Evolutionary conservation across 1,140 invertebrate genomes (phyloP).

Genomic region (Neodiprion fabricii): DNA sequence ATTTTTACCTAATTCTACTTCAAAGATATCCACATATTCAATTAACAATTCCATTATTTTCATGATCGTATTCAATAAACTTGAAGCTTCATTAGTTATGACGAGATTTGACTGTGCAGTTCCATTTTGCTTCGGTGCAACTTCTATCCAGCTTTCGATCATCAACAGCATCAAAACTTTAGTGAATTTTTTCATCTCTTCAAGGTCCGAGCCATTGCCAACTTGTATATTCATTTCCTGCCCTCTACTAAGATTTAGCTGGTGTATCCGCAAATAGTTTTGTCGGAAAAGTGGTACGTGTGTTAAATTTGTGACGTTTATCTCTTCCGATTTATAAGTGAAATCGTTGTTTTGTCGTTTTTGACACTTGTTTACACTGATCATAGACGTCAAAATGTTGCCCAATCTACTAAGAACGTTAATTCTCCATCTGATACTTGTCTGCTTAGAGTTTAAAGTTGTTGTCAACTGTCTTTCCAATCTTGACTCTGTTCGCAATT

Average conservation of each 20-base stretch:
- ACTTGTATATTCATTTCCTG: constrained; percentile 14
- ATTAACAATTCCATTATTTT: constrained; percentile 65
- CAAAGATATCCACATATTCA: constrained; percentile 59
- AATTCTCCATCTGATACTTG: constrained; percentile 76
- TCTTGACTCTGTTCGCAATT: constrained; percentile 67
- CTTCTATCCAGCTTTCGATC: constrained; percentile 77
- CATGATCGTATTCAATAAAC: constrained; percentile 64
- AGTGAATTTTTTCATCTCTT: constrained; percentile 60
- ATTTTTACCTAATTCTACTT: constrained; percentile 37
- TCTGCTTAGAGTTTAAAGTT: constrained; percentile 71
- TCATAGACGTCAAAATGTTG: constrained; percentile 65
- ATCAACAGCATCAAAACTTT: constrained; percentile 72
- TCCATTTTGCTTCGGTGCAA: constrained; percentile 59
- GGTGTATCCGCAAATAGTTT: constrained; percentile 30
- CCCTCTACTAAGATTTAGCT: constrained; percentile 37
- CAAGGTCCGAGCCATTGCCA: constrained; percentile 28
- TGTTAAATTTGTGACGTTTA: constrained; percentile 22
- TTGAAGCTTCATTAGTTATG: constrained; percentile 63
- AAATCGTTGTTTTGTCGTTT: neutral
- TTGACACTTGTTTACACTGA: constrained; percentile 35
- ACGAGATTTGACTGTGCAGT: constrained; percentile 50
- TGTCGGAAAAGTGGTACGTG: constrained; percentile 37
- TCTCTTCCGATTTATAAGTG: neutral
- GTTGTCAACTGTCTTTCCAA: constrained; percentile 68
- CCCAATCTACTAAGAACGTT: constrained; percentile 73